Conservation (phyloP, 2,888 invertebrate genomes). For the Sminthurides aquaticus region DNA sequence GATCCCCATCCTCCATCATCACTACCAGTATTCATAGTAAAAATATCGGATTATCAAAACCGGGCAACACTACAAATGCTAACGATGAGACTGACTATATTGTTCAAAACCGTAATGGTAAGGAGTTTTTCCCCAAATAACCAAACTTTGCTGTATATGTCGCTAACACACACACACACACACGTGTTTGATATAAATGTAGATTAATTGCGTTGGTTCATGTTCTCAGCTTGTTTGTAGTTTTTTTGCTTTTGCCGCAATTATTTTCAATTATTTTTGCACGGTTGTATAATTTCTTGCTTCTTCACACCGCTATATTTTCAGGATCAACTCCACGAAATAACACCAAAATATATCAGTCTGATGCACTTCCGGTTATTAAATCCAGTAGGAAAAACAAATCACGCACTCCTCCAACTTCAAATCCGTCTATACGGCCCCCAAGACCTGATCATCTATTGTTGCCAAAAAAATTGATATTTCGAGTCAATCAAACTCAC, state of each 20-base stretch:
- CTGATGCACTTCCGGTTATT: neutral
- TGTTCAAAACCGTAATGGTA: slow-evolving; percentile 35
- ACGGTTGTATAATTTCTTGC: neutral
- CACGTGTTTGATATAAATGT: no score
- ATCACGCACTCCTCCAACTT: neutral
- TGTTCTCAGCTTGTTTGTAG: neutral
- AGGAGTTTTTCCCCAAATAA: neutral
- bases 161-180: no score
- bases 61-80: slow-evolving; percentile 14
- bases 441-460: slow-evolving; percentile 9
- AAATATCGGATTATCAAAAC: slow-evolving; percentile 8
- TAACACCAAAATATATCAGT: neutral
- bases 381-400: slow-evolving; percentile 11
- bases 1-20: neutral
- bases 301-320: no score
- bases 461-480: slow-evolving; percentile 12
- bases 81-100: slow-evolving; percentile 39
- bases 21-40: slow-evolving; percentile 5
- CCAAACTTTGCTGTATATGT: no score
- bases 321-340: neutral
- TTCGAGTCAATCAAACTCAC: slow-evolving; percentile 3
- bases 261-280: no score
- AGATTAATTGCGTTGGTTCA: no score
- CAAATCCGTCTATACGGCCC: slow-evolving; percentile 2
- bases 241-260: slow-evolving; percentile 1